Evolutionary conservation across 2,888 invertebrate genomes (phyloP), one percentile per base, ranked within the genome.

Genomic region (Ectemnius continuus): DNA sequence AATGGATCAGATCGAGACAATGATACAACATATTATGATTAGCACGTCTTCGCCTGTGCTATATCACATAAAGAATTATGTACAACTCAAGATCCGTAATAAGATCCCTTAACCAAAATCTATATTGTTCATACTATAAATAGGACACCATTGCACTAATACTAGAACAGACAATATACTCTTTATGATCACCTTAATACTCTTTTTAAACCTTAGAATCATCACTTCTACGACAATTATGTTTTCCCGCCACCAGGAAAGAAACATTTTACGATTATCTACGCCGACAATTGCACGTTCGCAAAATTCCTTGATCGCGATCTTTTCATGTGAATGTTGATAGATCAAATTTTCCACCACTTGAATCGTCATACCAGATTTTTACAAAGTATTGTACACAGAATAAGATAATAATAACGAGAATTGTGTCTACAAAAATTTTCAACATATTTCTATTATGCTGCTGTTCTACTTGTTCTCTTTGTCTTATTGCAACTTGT

Each of bases 401-500:
- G 61, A 88, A 86, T 59, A 89, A 88, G 52, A 89, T 84, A 56
- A 88, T 75, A 67, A 91, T 85, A 67, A 91, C 83, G 59, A 90
- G 85, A 67, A 89, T 70, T 16, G 87, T 88, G 73, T 91, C 91
- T 48, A 88, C 73, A 48, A 89, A 81, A 75, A 84, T 88, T 69
- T 87, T 89, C 45, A 84, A 79, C 78, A 89, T 83, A 67, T 79
- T 87, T 58, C 82, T 79, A 73, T 84, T 88, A 52, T 85, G 85
- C 28, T 81, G 83, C n/a, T 87, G 84, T 45, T 88, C 89, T 70
- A 85, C 86, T 68, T 86, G 85, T 45, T 83, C 87, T 68, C 89
- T 85, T 81, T 90, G 91, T 63, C 86, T 87, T 60, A 85, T 84
- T 61, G 86, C 87, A 70, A 90, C 82, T 76, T 90, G 90, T 68